These are phyloP conservation scores for Micrasema longulum DNA, from an alignment of 1,140 invertebrate genomes.

Conservation along the genomic window DNA sequence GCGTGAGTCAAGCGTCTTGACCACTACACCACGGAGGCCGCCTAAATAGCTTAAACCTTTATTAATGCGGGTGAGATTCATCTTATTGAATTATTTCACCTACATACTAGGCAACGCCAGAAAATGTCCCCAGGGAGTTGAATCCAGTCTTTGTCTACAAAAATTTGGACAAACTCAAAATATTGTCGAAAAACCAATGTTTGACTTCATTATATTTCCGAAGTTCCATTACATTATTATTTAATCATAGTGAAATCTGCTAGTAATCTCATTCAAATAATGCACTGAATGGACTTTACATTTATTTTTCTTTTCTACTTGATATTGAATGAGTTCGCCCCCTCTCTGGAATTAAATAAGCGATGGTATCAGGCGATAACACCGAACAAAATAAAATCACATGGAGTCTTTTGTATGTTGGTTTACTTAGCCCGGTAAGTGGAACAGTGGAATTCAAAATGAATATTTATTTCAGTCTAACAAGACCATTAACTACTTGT, in stretches of 20 bases:
- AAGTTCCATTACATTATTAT: too few species aligned
- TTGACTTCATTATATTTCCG: too few species aligned
- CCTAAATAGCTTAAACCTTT: too few species aligned
- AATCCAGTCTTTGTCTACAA: too few species aligned
- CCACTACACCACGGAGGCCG: too few species aligned
- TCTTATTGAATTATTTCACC: too few species aligned
- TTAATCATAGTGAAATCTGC: background rate
- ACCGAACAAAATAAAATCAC: slow-evolving; percentile 6
- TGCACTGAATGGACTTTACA: slow-evolving; percentile 18
- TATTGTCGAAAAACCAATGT: too few species aligned
- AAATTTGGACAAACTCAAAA: too few species aligned
- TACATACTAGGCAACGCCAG: too few species aligned
- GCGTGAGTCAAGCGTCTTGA: too few species aligned
- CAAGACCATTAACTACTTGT: slow-evolving; percentile 4
- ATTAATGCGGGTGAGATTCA: too few species aligned
- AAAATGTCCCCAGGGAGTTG: too few species aligned
- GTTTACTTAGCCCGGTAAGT: slow-evolving; percentile 10
- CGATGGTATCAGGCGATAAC: slow-evolving; percentile 27
- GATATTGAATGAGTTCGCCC: slow-evolving; percentile 23
- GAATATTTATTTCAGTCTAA: slow-evolving; percentile 17
- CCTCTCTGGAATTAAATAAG: slow-evolving; percentile 21
- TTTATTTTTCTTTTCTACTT: slow-evolving; percentile 22
- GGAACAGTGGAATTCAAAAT: slow-evolving; percentile 27
- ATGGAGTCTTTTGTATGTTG: slow-evolving; percentile 21
- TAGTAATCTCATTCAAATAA: slow-evolving; percentile 13